Conservation (phyloP, 2,888 invertebrate genomes). For the Oxyteleia sp. region DNA sequence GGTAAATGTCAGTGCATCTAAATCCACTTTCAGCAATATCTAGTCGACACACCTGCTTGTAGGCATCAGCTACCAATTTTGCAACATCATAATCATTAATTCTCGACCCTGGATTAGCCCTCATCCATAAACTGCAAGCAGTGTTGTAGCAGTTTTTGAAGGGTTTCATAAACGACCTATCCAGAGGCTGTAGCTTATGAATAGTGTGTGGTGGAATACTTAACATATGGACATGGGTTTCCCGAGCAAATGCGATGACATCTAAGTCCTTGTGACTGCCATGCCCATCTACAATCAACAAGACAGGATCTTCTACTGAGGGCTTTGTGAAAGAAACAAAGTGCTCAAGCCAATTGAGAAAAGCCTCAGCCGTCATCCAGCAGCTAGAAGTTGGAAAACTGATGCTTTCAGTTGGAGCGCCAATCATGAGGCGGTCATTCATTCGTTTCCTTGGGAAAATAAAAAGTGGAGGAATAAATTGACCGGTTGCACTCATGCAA, state of each 20-base stretch:
- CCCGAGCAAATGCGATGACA: slow-evolving; percentile 73
- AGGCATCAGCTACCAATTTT: too few species aligned
- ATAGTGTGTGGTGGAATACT: slow-evolving; percentile 76
- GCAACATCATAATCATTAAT: too few species aligned
- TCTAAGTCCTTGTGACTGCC: slow-evolving; percentile 74
- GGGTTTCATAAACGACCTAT: slow-evolving; percentile 72
- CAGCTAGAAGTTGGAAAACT: slow-evolving; percentile 70
- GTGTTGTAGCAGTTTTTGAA: slow-evolving; percentile 62
- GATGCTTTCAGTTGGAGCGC: slow-evolving; percentile 68
- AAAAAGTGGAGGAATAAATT: slow-evolving; percentile 70
- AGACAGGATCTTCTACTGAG: slow-evolving; percentile 67
- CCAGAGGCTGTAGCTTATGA: slow-evolving; percentile 76
- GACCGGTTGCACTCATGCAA: slow-evolving; percentile 59
- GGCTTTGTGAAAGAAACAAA: slow-evolving; percentile 63
- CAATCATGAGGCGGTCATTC: slow-evolving; percentile 69
- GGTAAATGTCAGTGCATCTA: too few species aligned
- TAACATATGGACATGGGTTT: slow-evolving; percentile 75
- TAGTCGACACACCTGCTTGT: too few species aligned
- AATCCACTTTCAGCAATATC: too few species aligned
- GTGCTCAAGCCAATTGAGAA: slow-evolving; percentile 58
- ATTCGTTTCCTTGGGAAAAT: slow-evolving; percentile 71
- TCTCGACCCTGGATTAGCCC: too few species aligned
- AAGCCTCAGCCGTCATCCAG: slow-evolving; percentile 72
- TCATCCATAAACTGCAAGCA: slow-evolving; percentile 23
- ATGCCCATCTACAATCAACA: slow-evolving; percentile 76